These are phyloP conservation scores for Lateolabrax maculatus DNA, from an alignment of 2,797 vertebrate genomes.

Conservation along the genomic window DNA sequence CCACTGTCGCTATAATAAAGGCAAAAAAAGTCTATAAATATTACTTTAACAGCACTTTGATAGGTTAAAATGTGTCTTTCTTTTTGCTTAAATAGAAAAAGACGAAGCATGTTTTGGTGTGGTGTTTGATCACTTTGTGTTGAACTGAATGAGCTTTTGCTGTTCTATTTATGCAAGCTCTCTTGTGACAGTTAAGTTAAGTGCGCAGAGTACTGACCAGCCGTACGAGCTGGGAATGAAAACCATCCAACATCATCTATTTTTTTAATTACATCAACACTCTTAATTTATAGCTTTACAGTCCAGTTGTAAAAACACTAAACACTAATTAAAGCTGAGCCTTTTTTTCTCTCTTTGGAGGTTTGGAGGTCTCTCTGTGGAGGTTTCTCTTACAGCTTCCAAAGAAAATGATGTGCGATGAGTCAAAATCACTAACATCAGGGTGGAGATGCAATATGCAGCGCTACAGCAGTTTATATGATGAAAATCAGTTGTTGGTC, in stretches of 20 bases:
- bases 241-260: conserved; percentile 21
- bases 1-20: too few relatives aligned
- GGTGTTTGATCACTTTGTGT: conserved; percentile 16
- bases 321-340: conserved; percentile 47
- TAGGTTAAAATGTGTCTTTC: background rate
- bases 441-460: conserved; percentile 51
- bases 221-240: conserved; percentile 13
- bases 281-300: conserved; percentile 35
- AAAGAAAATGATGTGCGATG: conserved; percentile 48
- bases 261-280: conserved; percentile 39
- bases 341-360: conserved; percentile 4
- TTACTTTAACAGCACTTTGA: conserved; percentile 16
- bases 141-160: conserved; percentile 3
- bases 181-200: background rate
- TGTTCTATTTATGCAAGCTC: conserved; percentile 14
- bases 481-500: conserved; percentile 56
- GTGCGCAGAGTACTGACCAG: background rate
- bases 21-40: conserved; percentile 23
- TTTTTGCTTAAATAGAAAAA: background rate
- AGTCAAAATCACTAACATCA: conserved; percentile 44
- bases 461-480: conserved; percentile 37
- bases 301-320: conserved; percentile 43
- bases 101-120: conserved; percentile 10
- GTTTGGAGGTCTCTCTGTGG: conserved; percentile 32
- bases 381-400: conserved; percentile 39